Base-by-base conservation (phyloP, 2,113 vertebrate species). In the Amia ocellicauda region DNA sequence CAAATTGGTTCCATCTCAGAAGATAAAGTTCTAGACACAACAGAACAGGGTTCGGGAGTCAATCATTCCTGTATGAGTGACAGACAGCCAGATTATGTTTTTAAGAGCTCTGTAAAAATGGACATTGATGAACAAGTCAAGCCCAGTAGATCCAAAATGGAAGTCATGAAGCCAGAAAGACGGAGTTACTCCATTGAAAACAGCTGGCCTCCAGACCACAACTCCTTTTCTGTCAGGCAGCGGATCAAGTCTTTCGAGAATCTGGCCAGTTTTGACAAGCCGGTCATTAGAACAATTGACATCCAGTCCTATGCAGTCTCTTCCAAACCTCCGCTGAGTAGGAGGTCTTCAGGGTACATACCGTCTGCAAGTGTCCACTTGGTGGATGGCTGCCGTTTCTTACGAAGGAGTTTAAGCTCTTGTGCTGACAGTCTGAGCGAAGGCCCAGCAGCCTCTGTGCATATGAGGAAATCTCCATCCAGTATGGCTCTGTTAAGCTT, bases 181-280 rank as follows among this genome's bases (percentile, higher is more conserved):
- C 87, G 84, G 19, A 92, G 89, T 59, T 86, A 88, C 58, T 86
- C 88, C 65, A 87, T 86, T 1, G 88, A 93, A 22, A 70, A 85
- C 50, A 82, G 81, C 68, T 84, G 85, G 77, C 79, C 89, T 0
- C 79, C 83, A 2, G 90, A 91, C 67, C 78, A 85, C 43, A 85
- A 90, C 75, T 93, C 91, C 29, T 93, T 98, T 76, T 96, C 96
- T 27, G 96, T 98, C 42, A 91, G 89, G 68, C 93, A 97, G 66
- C 90, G 95, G 73, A 98, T 98, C 69, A 97, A 96, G 77, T 98
- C 95, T 4, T 98, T 97, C 29, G 95, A 98, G 85, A 98, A 95
- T 66, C 74, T 98, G 68, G 93, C 93, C 43, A 87, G 89, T 74
- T 89, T 94, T 16, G 95, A 98, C 69, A 83, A 88, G 63, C 86